phyloP scores from a whole-genome alignment of 1,140 invertebrate genomes.

The Latrodectus geometricus region DNA sequence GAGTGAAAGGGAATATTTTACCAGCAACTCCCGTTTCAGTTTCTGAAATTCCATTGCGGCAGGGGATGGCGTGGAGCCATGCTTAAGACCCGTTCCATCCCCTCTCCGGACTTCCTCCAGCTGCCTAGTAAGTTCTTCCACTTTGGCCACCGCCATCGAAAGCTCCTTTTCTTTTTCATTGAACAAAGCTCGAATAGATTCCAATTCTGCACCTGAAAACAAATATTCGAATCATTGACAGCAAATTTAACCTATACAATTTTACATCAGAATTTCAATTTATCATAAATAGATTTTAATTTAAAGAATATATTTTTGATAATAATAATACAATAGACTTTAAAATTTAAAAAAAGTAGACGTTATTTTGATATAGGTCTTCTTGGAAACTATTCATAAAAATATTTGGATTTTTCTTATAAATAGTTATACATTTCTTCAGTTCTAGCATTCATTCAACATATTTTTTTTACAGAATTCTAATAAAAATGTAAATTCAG shows the following conservation, averaged over 20 bases:
- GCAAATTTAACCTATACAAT: neutral
- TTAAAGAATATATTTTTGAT: too few species aligned
- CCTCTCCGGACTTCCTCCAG: conserved; percentile 82
- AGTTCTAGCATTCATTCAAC: too few species aligned
- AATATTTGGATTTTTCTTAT: too few species aligned
- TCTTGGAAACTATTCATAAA: too few species aligned
- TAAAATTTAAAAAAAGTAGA: too few species aligned
- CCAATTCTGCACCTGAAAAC: conserved; percentile 77
- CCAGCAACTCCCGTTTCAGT: conserved; percentile 86
- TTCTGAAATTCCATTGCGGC: conserved; percentile 85
- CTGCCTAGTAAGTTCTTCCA: conserved; percentile 93
- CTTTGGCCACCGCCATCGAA: conserved; percentile 92
- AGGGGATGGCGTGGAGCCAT: conserved; percentile 76
- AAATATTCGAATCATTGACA: too few species aligned
- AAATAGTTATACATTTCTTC: too few species aligned
- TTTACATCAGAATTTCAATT: neutral
- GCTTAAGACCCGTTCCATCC: conserved; percentile 26
- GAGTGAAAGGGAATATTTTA: conserved; percentile 67
- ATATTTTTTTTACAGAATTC: too few species aligned
- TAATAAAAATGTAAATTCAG: too few species aligned
- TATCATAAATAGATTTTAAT: too few species aligned
- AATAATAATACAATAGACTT: too few species aligned
- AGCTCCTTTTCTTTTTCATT: conserved; percentile 98
- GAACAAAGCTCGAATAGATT: conserved; percentile 94
- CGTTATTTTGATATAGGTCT: too few species aligned